Evolutionary conservation across 1,140 invertebrate species (phyloP).

Genomic region (Octopus bimaculoides): DNA sequence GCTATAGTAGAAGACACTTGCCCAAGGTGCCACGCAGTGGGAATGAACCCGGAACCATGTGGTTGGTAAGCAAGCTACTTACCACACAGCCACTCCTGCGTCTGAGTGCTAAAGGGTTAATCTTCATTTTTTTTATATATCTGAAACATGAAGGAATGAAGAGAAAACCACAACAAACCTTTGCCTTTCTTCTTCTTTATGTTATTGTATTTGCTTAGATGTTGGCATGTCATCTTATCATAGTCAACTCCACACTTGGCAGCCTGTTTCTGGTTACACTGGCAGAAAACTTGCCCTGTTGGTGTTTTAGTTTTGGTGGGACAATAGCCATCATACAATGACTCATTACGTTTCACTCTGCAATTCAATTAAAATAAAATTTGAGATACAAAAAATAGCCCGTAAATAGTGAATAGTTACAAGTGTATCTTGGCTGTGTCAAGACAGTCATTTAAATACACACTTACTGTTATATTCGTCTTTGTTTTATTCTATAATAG

Average conservation of each 20-base stretch:
- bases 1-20: too few relatives aligned
- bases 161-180: background rate
- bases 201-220: background rate
- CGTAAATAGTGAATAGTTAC: background rate
- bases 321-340: conserved; percentile 11
- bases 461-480: too few relatives aligned
- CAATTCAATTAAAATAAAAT: background rate
- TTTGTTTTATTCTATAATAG: too few relatives aligned
- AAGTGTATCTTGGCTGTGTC: background rate
- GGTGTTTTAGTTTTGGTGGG: background rate
- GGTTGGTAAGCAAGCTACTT: too few relatives aligned
- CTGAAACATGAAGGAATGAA: background rate
- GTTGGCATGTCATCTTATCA: conserved; percentile 4
- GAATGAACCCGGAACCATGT: too few relatives aligned
- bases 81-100: too few relatives aligned
- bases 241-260: background rate
- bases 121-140: background rate
- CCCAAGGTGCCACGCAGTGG: too few relatives aligned
- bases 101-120: background rate
- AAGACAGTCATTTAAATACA: too few relatives aligned
- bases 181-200: background rate
- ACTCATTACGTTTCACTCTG: background rate
- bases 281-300: background rate
- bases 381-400: background rate
- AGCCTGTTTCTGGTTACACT: background rate